A percentile compares a stretch with the other conserved stretches of the same genome.
phyloP scores from a whole-genome alignment of 2,797 vertebrate species.

The Cacajao melanocephalus region DNA sequence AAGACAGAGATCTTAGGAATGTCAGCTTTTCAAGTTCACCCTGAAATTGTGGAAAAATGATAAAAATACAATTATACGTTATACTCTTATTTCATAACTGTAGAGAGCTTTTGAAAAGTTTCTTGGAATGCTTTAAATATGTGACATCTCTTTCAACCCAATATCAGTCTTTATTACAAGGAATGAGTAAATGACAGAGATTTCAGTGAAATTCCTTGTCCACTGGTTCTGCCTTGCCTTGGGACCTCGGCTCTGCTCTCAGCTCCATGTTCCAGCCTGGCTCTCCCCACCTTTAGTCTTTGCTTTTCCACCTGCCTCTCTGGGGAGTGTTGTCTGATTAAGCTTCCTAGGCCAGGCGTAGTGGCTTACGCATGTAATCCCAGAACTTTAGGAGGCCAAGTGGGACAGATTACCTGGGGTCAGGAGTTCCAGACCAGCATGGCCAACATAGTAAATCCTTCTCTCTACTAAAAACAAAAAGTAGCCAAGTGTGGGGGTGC shows the following conservation, averaged over 20 bases:
- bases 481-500: too few relatives aligned
- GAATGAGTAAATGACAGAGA: neutral
- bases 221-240: neutral
- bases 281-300: neutral
- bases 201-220: neutral
- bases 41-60: conserved; percentile 65
- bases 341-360: neutral
- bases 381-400: too few relatives aligned
- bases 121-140: conserved; percentile 10
- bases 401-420: too few relatives aligned
- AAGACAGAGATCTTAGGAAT: conserved; percentile 74
- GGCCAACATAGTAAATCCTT: too few relatives aligned
- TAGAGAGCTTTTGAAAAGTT: conserved; percentile 13
- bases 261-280: neutral
- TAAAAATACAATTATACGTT: conserved; percentile 12
- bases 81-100: neutral
- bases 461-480: too few relatives aligned
- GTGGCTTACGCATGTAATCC: too few relatives aligned
- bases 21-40: conserved; percentile 68
- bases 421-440: too few relatives aligned
- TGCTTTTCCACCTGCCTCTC: neutral
- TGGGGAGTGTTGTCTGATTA: neutral
- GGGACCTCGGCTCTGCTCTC: neutral
- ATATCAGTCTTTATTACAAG: neutral
- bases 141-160: neutral